Base-by-base conservation (phyloP, 2,797 vertebrate species). In the Chloroceryle inda region DNA sequence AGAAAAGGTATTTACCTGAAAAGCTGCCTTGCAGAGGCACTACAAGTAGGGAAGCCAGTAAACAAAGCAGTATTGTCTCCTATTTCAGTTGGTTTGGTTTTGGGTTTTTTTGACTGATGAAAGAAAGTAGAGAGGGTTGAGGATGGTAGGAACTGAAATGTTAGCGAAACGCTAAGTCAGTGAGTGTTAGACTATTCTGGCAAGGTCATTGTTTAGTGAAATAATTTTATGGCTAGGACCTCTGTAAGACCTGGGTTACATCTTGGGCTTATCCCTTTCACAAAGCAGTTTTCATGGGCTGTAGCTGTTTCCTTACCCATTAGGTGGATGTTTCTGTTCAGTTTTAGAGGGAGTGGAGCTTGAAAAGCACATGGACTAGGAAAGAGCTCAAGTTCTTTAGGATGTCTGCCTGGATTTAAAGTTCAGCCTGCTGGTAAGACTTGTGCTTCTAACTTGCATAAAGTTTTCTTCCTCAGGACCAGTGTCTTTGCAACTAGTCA, bases 61-160 rank as follows among this genome's bases (percentile, higher is more conserved):
- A 6, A 79, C 37, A 85, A 88, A 82, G 53, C 7, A 45, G 14
- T 37, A 20, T 44, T 66, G 29, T 78, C 24, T 92, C 6, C 27
- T 58, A 19, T n/a, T 85, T 66, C 14, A 11, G 7, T 40, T 40
- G 38, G 13, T 38, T 38, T 38, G 37, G 37, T 38, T 38, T 40
- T 13, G 38, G 38, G 38, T 40, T 40, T 61, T 31, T 24, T 42
- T 44, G 47, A 72, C 23, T n/a, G 56, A 27, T 72, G 52, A 93
- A 74, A 85, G 91, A 11, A 96, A 42, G 91, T 94, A 53, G 84
- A 87, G 85, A 86, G 45, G 44, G n/a, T 85, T 81, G 84, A 91
- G 61, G 56, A 85, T 14, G 15, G n/a, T 91, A 33, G 16, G 31
- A 92, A 22, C 22, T 47, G 37, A 82, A 80, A 72, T 61, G 61